phyloP scores from a whole-genome alignment of 2,888 invertebrate genomes.

The Papilio gigon region DNA sequence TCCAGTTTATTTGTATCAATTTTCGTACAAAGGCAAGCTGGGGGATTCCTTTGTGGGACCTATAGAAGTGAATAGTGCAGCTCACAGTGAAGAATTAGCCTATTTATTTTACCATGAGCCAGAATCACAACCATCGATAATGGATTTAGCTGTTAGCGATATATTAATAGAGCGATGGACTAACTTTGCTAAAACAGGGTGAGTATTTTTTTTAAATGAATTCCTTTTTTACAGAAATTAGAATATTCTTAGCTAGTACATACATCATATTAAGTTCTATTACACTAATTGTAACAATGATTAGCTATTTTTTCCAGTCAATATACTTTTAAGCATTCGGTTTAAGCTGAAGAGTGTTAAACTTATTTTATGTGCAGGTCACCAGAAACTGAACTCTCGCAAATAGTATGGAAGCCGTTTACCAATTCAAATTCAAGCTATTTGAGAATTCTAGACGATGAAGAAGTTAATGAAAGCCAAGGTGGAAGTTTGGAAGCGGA shows the following conservation, averaged over 20 bases:
- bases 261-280: too few relatives aligned
- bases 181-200: constrained; percentile 72
- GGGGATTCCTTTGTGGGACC: constrained; percentile 62
- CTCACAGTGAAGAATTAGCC: constrained; percentile 71
- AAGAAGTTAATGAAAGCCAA: constrained; percentile 51
- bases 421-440: constrained; percentile 50
- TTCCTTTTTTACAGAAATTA: background rate
- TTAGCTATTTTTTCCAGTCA: too few relatives aligned
- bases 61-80: constrained; percentile 57
- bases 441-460: constrained; percentile 57
- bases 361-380: constrained; percentile 50
- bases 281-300: too few relatives aligned
- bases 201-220: constrained; percentile 44
- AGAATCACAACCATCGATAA: constrained; percentile 43
- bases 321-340: background rate
- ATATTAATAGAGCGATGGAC: constrained; percentile 72
- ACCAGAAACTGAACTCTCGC: constrained; percentile 61
- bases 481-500: constrained; percentile 54
- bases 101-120: constrained; percentile 61
- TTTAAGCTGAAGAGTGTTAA: background rate
- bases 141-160: constrained; percentile 60
- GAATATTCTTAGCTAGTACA: too few relatives aligned
- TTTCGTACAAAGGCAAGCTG: constrained; percentile 68
- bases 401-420: constrained; percentile 60
- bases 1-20: constrained; percentile 68